These are phyloP conservation scores for Coendou prehensilis DNA, from an alignment of 2,797 vertebrate genomes.

Conservation along the genomic window DNA sequence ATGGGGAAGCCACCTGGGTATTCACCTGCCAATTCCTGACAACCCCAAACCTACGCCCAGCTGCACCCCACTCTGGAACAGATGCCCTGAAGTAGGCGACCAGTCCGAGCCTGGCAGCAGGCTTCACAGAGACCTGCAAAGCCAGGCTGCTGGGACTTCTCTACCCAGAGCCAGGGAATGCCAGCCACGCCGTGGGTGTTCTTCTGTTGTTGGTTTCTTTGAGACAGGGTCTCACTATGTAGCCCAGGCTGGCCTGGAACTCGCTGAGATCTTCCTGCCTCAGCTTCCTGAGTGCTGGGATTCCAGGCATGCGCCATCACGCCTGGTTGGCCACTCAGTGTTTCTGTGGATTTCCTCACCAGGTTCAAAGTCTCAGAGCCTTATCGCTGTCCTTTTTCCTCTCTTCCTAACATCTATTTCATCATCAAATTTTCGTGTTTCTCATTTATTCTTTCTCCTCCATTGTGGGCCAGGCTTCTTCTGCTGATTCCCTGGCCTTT, in stretches of 20 bases:
- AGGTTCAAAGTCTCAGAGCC: neutral
- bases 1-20: neutral
- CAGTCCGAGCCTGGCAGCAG: neutral
- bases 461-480: neutral
- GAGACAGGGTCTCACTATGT: neutral
- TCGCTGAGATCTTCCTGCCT: neutral
- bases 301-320: neutral
- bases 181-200: neutral
- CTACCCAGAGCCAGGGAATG: neutral
- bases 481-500: neutral
- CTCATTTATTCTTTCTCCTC: neutral
- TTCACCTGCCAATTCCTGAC: constrained; percentile 27
- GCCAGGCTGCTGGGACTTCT: neutral
- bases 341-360: neutral
- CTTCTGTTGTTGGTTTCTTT: neutral
- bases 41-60: neutral
- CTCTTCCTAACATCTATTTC: neutral
- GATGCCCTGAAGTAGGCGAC: neutral
- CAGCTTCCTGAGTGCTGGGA: neutral
- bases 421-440: neutral
- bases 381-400: neutral
- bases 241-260: neutral
- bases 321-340: neutral
- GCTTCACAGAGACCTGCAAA: neutral
- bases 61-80: neutral